phyloP scores from a whole-genome alignment of 2,797 vertebrate genomes.

The Myripristis murdjan region DNA sequence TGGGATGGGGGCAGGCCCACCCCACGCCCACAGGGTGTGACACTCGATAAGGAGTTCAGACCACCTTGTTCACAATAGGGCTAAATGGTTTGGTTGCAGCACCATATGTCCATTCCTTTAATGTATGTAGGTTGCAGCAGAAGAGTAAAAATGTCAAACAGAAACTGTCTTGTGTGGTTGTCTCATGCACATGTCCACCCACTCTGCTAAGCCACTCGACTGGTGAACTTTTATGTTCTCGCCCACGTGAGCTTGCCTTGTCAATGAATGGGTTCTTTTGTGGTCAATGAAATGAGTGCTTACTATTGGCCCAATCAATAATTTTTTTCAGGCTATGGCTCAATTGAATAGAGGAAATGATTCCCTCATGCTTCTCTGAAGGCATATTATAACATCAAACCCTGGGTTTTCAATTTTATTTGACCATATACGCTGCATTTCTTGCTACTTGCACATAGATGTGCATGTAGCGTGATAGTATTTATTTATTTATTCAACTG shows the following conservation, averaged over 20 bases:
- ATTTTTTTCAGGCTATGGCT: background rate
- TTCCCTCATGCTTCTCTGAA: background rate
- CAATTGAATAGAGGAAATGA: background rate
- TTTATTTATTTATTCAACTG: no score
- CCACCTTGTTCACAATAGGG: background rate
- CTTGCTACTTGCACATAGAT: no score
- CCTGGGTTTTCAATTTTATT: no score
- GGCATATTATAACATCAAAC: background rate
- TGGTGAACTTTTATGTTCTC: constrained; percentile 35
- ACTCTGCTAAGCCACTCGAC: constrained; percentile 46
- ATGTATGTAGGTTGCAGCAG: constrained; percentile 14
- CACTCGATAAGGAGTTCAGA: constrained; percentile 24
- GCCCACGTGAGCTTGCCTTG: constrained; percentile 35
- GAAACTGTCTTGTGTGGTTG: constrained; percentile 33
- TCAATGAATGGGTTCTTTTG: constrained; percentile 41
- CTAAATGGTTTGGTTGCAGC: background rate
- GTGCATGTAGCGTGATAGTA: no score
- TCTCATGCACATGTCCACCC: constrained; percentile 42
- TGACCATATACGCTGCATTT: no score
- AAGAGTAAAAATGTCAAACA: constrained; percentile 19
- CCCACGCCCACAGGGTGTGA: constrained; percentile 32
- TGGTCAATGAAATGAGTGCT: constrained; percentile 34
- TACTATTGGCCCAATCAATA: constrained; percentile 6
- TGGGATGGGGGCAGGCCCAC: constrained; percentile 19
- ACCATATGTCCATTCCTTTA: constrained; percentile 17